Conservation (phyloP, 2,888 invertebrate genomes). For the Stenotaenia linearis region DNA sequence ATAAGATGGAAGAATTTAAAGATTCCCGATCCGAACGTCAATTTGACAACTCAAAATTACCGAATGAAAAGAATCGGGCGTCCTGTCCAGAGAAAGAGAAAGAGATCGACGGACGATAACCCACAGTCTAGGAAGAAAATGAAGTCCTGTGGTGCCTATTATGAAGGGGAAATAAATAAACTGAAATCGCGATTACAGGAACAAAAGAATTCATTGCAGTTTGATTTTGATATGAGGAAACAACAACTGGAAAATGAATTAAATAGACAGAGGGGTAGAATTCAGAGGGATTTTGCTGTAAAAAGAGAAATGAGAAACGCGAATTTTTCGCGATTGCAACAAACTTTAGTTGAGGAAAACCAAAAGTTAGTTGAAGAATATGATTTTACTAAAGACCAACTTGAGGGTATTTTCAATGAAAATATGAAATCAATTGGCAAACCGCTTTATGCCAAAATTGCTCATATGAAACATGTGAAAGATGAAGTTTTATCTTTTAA, state of each 20-base stretch:
- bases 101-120: neutral
- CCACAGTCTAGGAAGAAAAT: neutral
- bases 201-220: neutral
- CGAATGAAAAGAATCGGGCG: neutral
- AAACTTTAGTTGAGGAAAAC: neutral
- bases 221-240: neutral
- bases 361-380: neutral
- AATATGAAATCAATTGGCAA: neutral
- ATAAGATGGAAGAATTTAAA: conserved; percentile 28
- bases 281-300: neutral
- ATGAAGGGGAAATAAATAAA: neutral
- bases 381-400: neutral
- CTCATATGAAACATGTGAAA: neutral
- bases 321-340: neutral
- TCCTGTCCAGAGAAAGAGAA: neutral
- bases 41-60: conserved; percentile 28
- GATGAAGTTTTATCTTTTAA: neutral
- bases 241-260: neutral
- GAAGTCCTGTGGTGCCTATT: neutral
- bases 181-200: neutral
- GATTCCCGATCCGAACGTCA: conserved; percentile 29
- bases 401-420: neutral
- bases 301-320: neutral
- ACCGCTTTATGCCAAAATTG: neutral
- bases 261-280: neutral